Evolutionary conservation across 2,113 vertebrate genomes (phyloP).

Genomic region (Pangasianodon gigas): DNA sequence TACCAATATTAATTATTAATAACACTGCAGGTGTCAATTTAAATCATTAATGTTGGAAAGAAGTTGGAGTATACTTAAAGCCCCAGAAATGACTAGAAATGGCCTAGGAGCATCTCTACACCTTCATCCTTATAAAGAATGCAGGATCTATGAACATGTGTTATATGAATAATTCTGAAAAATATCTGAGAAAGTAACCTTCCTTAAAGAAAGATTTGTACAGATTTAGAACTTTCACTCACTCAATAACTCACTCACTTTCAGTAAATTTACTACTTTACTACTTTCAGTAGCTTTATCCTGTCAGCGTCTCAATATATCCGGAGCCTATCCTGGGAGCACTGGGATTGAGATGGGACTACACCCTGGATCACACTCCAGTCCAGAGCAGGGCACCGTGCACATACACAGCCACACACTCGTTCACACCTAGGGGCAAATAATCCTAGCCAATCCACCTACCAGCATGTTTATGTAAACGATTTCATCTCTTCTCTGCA

Average conservation of each 20-base stretch:
- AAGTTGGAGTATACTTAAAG: neutral
- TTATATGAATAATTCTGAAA: neutral
- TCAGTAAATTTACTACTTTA: neutral
- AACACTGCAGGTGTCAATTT: neutral
- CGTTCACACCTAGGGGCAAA: neutral
- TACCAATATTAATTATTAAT: neutral
- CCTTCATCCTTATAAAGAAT: neutral
- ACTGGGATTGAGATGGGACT: neutral
- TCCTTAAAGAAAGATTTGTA: neutral
- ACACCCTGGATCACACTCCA: neutral
- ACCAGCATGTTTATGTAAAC: neutral
- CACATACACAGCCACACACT: neutral
- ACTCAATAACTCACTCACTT: neutral
- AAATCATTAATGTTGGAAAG: neutral
- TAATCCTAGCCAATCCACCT: neutral
- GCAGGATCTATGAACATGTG: neutral
- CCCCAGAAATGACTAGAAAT: neutral
- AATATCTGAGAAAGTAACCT: neutral
- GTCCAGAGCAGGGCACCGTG: neutral
- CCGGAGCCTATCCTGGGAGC: neutral
- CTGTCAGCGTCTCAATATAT: neutral
- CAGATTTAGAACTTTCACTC: neutral
- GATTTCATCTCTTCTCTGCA: neutral
- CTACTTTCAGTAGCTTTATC: no score
- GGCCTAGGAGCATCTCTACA: neutral